These are phyloP conservation scores for Aleiodes testaceus DNA, from an alignment of 2,888 invertebrate genomes.

Conservation along the genomic window DNA sequence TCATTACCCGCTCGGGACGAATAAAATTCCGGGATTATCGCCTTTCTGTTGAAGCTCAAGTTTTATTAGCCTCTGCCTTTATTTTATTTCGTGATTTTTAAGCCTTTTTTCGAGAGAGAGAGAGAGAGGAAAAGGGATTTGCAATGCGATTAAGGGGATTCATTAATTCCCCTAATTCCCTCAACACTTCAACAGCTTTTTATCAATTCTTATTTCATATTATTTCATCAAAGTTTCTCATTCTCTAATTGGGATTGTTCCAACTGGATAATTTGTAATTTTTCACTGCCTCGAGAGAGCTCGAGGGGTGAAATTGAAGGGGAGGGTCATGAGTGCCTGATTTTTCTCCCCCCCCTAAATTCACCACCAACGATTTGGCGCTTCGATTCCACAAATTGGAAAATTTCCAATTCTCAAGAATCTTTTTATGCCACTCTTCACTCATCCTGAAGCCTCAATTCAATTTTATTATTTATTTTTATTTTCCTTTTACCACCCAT, in stretches of 20 bases:
- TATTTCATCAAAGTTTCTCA: not conserved
- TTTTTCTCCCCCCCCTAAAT: not conserved
- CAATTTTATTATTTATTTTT: slow-evolving; percentile 45
- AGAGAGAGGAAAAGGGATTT: slow-evolving; percentile 5
- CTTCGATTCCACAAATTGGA: slow-evolving; percentile 49
- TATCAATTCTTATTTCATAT: not conserved
- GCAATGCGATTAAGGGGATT: slow-evolving; percentile 16
- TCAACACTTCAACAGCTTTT: not conserved
- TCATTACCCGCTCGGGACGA: slow-evolving; percentile 27
- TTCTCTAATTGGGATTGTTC: slow-evolving; percentile 53
- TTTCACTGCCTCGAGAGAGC: slow-evolving; percentile 35
- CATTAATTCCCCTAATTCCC: not conserved
- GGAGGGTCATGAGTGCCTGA: slow-evolving; percentile 1
- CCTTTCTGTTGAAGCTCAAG: slow-evolving; percentile 1
- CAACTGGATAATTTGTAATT: slow-evolving; percentile 50
- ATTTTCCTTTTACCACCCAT: slow-evolving; percentile 37
- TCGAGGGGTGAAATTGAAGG: not conserved
- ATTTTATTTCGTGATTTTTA: slow-evolving; percentile 4
- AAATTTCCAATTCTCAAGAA: slow-evolving; percentile 51
- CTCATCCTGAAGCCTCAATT: slow-evolving; percentile 15
- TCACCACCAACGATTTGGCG: slow-evolving; percentile 42
- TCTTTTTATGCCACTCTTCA: slow-evolving; percentile 38
- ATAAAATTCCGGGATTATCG: slow-evolving; percentile 28
- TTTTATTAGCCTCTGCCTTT: slow-evolving; percentile 20
- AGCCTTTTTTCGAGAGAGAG: not conserved